Percentiles rank a stretch among this genome's conserved stretches.
Evolutionary conservation across 2,888 invertebrate genomes (phyloP).

Genomic region (Dicycla oo): DNA sequence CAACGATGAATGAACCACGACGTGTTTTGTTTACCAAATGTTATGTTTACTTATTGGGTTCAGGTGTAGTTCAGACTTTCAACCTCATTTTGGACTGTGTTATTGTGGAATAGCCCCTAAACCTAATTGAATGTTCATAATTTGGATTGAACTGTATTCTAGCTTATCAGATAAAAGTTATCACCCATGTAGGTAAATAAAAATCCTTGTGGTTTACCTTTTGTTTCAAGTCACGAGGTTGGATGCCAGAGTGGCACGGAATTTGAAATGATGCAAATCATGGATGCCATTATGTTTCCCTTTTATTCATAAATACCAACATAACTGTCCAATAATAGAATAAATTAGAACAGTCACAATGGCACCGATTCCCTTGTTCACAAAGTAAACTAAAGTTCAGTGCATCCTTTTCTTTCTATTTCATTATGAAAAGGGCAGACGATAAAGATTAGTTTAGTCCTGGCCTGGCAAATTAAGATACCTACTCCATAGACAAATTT

Average conservation of each 20-base stretch:
- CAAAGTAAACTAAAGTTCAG: no score
- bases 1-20: constrained; percentile 81
- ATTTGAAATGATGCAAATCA: constrained; percentile 2
- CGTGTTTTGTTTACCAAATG: constrained; percentile 80
- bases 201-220: neutral
- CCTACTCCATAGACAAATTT: no score
- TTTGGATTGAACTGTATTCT: neutral
- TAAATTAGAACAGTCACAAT: no score
- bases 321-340: no score
- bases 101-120: neutral
- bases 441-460: no score
- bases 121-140: neutral
- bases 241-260: neutral
- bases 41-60: constrained; percentile 54
- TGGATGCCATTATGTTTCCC: constrained; percentile 3
- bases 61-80: no score
- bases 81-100: constrained; percentile 11
- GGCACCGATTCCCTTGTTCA: no score
- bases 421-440: no score
- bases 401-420: no score
- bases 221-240: neutral
- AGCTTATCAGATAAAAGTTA: neutral
- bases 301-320: constrained; percentile 11
- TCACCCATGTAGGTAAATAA: neutral
- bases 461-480: no score